Base-by-base conservation (phyloP, 1,140 invertebrate species). In the Halesus radiatus region DNA sequence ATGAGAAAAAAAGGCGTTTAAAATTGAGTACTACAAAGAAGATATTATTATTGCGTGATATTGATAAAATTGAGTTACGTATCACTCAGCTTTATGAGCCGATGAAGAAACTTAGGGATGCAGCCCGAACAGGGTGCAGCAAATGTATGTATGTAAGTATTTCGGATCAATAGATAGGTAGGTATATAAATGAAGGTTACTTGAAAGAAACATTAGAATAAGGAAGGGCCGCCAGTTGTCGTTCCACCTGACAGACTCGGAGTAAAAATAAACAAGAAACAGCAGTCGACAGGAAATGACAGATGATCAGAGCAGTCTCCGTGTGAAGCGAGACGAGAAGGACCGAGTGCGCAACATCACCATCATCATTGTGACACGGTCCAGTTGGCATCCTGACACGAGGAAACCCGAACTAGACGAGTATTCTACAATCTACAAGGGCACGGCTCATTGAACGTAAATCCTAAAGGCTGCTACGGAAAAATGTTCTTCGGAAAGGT, bases 271-370 rank as follows among this genome's bases (percentile, higher is more conserved):
- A 62, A 62, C 10, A 15, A 70, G 37, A 70, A 70, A 64, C 1
- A 50, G n/a, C 23, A 32, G 37, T 70, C 32, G 45, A 72, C 68
- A 72, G 68, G 68, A 72, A 72, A 53, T 53, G 68, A 72, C 50
- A 53, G 32, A 45, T 45, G 37, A 45, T 45, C 37, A 23, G 20
- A 60, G 62, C 52, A 72, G 68, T 53, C 15, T 20, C 50, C 50
- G 68, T 72, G 45, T 72, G 68, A 53, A 72, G 45, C 26, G 50
- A 72, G 50, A 72, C 68, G 68, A 72, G 22, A 72, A 72, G 50
- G 68, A 26, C 3, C 1, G 26, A 32, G 20, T 18, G 64, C n/a
- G 64, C 6, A 66, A 52, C 7, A 52, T 50, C 15, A 45, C 37
- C 37, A 50, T 70, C 37, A 23, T 52, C 22, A 70, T 20, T 68